Evolutionary conservation across 2,797 vertebrate species (phyloP).

Genomic region (Phoebastria nigripes): DNA sequence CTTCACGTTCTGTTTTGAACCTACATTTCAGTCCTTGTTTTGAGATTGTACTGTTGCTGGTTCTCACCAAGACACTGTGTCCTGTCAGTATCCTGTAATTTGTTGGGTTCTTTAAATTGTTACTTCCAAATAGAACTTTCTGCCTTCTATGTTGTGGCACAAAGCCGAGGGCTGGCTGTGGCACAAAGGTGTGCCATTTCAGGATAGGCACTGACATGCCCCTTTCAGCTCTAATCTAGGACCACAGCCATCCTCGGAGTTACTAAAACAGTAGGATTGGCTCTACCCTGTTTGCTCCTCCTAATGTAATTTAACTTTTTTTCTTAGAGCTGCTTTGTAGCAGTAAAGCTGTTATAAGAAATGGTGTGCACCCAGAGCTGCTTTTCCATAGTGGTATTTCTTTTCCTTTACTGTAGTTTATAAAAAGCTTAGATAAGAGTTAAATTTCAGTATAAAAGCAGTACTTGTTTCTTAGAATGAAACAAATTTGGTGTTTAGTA

Average conservation of each 20-base stretch:
- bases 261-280: neutral
- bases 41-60: neutral
- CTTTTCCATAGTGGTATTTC: neutral
- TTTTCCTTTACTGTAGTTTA: neutral
- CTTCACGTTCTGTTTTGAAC: neutral
- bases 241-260: neutral
- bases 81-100: neutral
- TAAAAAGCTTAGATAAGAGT: neutral
- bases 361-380: neutral
- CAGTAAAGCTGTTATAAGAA: neutral
- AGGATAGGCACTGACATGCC: neutral
- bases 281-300: rapidly evolving
- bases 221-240: too few relatives aligned
- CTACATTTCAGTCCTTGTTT: neutral
- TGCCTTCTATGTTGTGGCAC: neutral
- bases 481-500: neutral
- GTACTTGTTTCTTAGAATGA: neutral
- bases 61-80: neutral
- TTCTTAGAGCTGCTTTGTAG: neutral
- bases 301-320: too few relatives aligned
- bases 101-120: neutral
- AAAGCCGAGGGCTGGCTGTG: neutral
- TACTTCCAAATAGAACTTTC: neutral
- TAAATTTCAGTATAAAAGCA: neutral
- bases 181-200: rapidly evolving